phyloP scores from a whole-genome alignment of 2,888 invertebrate genomes.

The Dolichopus griseipennis region DNA sequence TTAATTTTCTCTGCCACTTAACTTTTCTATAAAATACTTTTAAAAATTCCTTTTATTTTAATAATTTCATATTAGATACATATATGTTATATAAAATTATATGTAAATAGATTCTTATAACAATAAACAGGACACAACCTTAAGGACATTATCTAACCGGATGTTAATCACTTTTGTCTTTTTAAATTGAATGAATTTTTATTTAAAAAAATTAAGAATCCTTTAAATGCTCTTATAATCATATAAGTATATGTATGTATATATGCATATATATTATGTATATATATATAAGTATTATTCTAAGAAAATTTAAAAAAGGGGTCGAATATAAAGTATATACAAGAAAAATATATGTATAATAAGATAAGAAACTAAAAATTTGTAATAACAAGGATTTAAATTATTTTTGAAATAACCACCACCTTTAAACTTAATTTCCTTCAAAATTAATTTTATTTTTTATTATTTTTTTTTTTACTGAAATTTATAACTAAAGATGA shows the following conservation, averaged over 20 bases:
- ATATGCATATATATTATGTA: no score
- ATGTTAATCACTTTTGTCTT: constrained; percentile 6
- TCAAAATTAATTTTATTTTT: no score
- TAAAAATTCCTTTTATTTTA: no score
- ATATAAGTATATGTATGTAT: no score
- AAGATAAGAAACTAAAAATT: not conserved
- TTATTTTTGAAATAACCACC: not conserved
- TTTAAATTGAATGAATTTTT: not conserved
- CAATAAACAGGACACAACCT: not conserved
- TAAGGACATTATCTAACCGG: not conserved
- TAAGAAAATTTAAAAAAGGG: no score
- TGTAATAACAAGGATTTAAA: not conserved
- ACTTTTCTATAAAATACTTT: no score
- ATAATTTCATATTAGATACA: no score
- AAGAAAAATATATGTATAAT: not conserved
- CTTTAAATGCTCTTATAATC: not conserved
- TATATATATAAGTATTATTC: no score
- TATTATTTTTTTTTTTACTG: no score
- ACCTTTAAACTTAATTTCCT: no score
- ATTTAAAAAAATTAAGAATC: not conserved
- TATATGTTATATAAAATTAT: no score
- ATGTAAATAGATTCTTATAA: not conserved
- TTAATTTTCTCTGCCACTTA: no score
- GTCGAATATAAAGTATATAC: not conserved
- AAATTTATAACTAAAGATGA: not conserved